Evolutionary conservation across 2,888 invertebrate genomes (phyloP), one percentile per base, ranked within the genome.

Genomic region (Bimastos eiseni): DNA sequence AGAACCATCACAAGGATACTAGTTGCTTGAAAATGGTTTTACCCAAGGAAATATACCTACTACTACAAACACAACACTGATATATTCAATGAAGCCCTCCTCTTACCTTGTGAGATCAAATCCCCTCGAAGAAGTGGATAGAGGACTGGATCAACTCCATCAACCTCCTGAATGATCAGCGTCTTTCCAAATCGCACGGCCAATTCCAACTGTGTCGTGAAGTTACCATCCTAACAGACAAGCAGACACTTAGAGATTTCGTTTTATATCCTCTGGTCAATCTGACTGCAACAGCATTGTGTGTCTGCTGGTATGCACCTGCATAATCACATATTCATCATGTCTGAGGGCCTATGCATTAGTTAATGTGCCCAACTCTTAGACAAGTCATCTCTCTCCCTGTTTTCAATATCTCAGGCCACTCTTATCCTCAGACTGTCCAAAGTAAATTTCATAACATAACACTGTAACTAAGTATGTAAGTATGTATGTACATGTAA

Each of bases 161-260:
- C 96, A 8, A 96, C 96, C 93, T 98, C 98, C 93, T 97, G 97
- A 33, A 98, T 96, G 49, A 99, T 96, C n/a, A 98, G 95, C 3
- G 97, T 96, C 95, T 98, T 98, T 3, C 98, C 98, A 95, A 99
- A 97, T 92, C 99, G 90, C 90, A 96, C 95, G 21, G 95, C 96
- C 91, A 96, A 93, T 92, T 96, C 96, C 41, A 96, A 93, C 88
- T 95, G 93, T 21, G 95, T 95, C 90, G 93, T 94, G 92, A 95
- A 95, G 93, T 95, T 95, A 49, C 93, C 93, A 93, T 95, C 95
- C 94, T 95, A 86, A 86, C 33, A 86, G 86, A 34, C 24, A 86
- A 33, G 19, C 86, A 86, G 34, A 34, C 24, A 34, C 34, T 36
- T 86, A 24, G 86, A 86, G 36, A 86, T n/a, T n/a, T 70, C 8